A percentile compares a stretch with the other conserved stretches of the same genome.
phyloP scores from a whole-genome alignment of 1,140 invertebrate genomes.

The Drosophila auraria region DNA sequence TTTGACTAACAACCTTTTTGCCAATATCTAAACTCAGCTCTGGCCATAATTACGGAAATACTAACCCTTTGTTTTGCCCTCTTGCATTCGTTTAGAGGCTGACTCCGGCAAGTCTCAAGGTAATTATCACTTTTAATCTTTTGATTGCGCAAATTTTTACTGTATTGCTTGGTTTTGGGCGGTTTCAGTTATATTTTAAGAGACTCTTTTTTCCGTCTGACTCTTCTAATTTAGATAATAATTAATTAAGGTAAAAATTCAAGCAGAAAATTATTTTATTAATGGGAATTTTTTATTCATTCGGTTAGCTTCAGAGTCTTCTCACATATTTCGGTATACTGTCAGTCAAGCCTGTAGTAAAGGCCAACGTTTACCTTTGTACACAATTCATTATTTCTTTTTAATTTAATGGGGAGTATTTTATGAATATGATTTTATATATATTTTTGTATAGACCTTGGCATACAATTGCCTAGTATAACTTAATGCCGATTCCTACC shows the following conservation, averaged over 20 bases:
- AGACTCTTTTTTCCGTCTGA: background rate
- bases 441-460: too few species aligned
- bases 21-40: background rate
- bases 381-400: too few species aligned
- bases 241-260: background rate
- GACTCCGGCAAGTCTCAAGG: constrained; percentile 71
- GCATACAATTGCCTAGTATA: too few species aligned
- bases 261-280: background rate
- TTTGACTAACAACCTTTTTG: constrained; percentile 4
- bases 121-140: constrained; percentile 59
- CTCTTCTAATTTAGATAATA: background rate
- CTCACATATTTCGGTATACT: background rate
- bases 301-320: background rate
- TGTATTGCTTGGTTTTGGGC: constrained; percentile 19
- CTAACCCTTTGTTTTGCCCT: constrained; percentile 40
- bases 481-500: too few species aligned
- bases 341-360: background rate
- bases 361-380: background rate
- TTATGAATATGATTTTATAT: too few species aligned
- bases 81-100: constrained; percentile 50
- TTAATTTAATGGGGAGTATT: too few species aligned
- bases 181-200: background rate
- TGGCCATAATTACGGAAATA: constrained; percentile 3
- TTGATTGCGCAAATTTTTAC: constrained; percentile 1
- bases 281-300: background rate